Evolutionary conservation across 2,888 invertebrate species (phyloP).

Genomic region (Phyllotreta cruciferae): DNA sequence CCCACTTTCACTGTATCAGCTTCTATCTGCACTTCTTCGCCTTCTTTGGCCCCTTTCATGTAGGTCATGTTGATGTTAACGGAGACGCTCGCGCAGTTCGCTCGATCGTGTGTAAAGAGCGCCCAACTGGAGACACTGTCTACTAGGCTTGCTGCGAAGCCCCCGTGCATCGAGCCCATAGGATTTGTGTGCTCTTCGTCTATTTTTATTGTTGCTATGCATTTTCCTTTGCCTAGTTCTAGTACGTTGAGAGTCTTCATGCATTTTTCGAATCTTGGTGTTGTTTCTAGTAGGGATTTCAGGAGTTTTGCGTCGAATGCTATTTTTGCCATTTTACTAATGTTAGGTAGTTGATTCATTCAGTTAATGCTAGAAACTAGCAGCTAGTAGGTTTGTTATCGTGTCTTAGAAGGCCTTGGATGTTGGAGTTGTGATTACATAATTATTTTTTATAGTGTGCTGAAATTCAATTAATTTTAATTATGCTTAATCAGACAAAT

Average conservation of each 20-base stretch:
- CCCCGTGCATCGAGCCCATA: constrained; percentile 82
- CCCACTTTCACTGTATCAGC: constrained; percentile 80
- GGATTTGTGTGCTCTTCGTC: constrained; percentile 77
- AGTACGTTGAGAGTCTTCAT: constrained; percentile 23
- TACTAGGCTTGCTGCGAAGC: constrained; percentile 81
- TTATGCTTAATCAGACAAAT: no score
- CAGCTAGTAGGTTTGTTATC: no score
- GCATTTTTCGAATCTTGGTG: constrained; percentile 25
- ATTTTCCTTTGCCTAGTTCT: constrained; percentile 69
- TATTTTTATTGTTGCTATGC: constrained; percentile 78
- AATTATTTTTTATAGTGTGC: no score
- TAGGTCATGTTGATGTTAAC: constrained; percentile 84
- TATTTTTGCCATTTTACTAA: constrained; percentile 9
- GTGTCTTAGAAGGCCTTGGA: no score
- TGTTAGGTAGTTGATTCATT: no score
- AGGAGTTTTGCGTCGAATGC: constrained; percentile 12
- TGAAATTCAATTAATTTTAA: no score
- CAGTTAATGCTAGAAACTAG: no score
- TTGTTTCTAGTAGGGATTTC: constrained; percentile 3
- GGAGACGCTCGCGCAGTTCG: constrained; percentile 74
- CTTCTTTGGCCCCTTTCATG: constrained; percentile 76
- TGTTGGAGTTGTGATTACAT: no score
- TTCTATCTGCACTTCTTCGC: constrained; percentile 81
- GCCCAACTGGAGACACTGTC: constrained; percentile 82
- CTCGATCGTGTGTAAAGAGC: constrained; percentile 66